Evolutionary conservation across 1,140 invertebrate genomes (phyloP).

Genomic region (Drosophila chauvacae): DNA sequence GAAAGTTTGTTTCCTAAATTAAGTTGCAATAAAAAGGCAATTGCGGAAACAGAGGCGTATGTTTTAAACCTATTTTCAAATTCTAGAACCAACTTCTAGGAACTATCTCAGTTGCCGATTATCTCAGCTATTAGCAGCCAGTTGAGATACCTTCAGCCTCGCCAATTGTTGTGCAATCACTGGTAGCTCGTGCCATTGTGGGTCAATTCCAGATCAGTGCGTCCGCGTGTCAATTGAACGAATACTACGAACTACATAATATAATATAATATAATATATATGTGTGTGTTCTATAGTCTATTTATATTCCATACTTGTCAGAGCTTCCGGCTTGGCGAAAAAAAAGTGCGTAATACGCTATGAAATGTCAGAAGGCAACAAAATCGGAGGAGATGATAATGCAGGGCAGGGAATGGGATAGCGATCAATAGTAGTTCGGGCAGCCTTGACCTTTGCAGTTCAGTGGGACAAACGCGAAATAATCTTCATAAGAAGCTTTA

Average conservation of each 20-base stretch:
- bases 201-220: constrained; percentile 26
- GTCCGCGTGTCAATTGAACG: constrained; percentile 11
- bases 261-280: not conserved
- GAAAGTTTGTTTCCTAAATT: not conserved
- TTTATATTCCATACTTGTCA: constrained; percentile 33
- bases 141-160: not conserved
- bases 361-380: not conserved
- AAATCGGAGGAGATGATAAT: not conserved
- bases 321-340: constrained; percentile 24
- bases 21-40: not conserved
- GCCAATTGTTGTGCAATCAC: constrained; percentile 35
- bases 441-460: not conserved
- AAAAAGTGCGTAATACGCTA: constrained; percentile 13
- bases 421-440: not conserved
- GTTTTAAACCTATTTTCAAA: too few relatives aligned
- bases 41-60: not conserved
- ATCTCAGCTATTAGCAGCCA: not conserved
- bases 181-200: constrained; percentile 33
- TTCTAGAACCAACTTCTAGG: not conserved
- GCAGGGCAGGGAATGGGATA: not conserved
- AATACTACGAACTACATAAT: not conserved
- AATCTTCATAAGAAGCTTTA: too few relatives aligned
- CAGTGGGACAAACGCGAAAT: too few relatives aligned
- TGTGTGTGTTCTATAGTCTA: constrained; percentile 5
- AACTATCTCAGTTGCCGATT: not conserved